Percentiles rank a stretch among this genome's conserved stretches.
Evolutionary conservation across 2,888 invertebrate genomes (phyloP).

Genomic region (Stictocephala bisonia): DNA sequence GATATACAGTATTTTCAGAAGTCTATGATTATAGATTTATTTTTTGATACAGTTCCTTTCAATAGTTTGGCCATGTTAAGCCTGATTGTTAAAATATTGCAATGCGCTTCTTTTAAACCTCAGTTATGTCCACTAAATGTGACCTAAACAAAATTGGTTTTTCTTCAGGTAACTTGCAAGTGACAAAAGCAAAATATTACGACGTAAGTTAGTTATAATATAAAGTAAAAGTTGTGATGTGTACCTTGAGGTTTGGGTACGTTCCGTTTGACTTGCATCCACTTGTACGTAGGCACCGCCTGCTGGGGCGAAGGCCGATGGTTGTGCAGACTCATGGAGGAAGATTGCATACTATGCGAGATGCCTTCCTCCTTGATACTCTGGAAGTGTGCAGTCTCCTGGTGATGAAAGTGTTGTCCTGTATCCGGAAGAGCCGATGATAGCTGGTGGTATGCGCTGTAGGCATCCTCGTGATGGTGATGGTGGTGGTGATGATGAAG

Average conservation of each 20-base stretch:
- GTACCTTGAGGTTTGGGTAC: conserved; percentile 93
- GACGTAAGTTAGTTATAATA: too few species aligned
- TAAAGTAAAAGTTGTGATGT: too few species aligned
- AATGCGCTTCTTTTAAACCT: too few species aligned
- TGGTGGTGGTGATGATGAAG: conserved; percentile 63
- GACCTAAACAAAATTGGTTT: too few species aligned
- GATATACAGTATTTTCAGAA: too few species aligned
- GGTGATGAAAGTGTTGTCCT: conserved; percentile 48
- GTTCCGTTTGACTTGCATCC: conserved; percentile 99
- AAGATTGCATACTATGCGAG: not conserved
- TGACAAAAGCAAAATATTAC: too few species aligned
- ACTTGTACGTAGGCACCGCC: conserved; percentile 92
- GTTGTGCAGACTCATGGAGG: conserved; percentile 1
- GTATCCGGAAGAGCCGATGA: conserved; percentile 48
- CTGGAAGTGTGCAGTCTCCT: conserved; percentile 32
- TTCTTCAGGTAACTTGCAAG: too few species aligned
- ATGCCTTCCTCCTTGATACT: conserved; percentile 44
- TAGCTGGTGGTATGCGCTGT: conserved; percentile 63
- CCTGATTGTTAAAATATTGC: too few species aligned
- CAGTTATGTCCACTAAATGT: too few species aligned
- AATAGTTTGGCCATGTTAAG: too few species aligned
- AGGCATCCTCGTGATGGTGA: conserved; percentile 63
- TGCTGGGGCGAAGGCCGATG: conserved; percentile 40
- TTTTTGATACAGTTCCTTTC: too few species aligned
- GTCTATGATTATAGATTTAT: too few species aligned